A percentile compares a stretch with the other conserved stretches of the same genome.
Evolutionary conservation across 2,888 invertebrate species (phyloP).

Genomic region (Drosophila suboccidentalis): DNA sequence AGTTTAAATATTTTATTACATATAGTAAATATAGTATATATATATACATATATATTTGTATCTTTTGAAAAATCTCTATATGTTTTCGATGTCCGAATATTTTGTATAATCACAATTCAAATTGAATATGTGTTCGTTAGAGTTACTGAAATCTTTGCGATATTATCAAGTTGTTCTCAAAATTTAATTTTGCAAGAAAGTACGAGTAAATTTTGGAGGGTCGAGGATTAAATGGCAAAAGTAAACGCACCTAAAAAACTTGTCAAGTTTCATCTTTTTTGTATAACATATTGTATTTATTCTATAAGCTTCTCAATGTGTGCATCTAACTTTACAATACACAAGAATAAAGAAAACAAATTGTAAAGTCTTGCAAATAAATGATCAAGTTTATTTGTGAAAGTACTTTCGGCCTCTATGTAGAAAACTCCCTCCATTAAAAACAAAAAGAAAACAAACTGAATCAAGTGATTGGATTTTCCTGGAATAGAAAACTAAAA

Average conservation of each 20-base stretch:
- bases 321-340: slow-evolving; percentile 47
- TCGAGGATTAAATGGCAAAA: slow-evolving; percentile 10
- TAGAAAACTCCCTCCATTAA: slow-evolving; percentile 73
- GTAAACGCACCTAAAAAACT: slow-evolving; percentile 33
- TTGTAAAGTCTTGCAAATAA: slow-evolving; percentile 51
- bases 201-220: background rate
- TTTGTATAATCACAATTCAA: slow-evolving; percentile 69
- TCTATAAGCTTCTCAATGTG: slow-evolving; percentile 58
- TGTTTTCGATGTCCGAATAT: slow-evolving; percentile 77
- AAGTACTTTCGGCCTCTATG: slow-evolving; percentile 57
- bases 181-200: slow-evolving; percentile 50
- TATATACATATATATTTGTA: slow-evolving; percentile 65
- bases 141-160: slow-evolving; percentile 63
- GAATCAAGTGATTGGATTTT: slow-evolving; percentile 76
- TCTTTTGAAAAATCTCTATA: slow-evolving; percentile 78
- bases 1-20: slow-evolving; percentile 66
- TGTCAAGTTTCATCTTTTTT: slow-evolving; percentile 58
- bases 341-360: slow-evolving; percentile 4
- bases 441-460: slow-evolving; percentile 66
- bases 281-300: slow-evolving; percentile 44
- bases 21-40: slow-evolving; percentile 43
- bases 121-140: slow-evolving; percentile 72
- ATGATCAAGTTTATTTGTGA: slow-evolving; percentile 51
- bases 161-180: slow-evolving; percentile 39
- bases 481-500: slow-evolving; percentile 63